Evolutionary conservation across 2,113 vertebrate genomes (phyloP).

Genomic region (Galbula dea): DNA sequence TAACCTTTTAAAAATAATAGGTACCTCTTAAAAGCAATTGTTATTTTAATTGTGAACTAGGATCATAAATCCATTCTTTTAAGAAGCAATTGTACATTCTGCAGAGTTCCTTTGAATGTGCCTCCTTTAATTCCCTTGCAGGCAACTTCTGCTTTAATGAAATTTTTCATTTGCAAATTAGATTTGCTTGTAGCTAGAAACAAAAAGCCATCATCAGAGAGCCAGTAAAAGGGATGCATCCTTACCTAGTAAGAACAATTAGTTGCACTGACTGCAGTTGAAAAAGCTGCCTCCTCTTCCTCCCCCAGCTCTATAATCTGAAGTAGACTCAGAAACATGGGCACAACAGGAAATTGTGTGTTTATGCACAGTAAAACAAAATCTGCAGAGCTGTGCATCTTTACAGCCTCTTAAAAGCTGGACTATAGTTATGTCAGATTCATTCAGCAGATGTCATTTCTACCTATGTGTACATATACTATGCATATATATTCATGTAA

Average conservation of each 20-base stretch:
- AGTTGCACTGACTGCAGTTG: slow-evolving; percentile 45
- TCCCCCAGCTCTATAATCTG: not conserved
- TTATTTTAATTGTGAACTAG: slow-evolving; percentile 68
- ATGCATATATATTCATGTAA: not conserved
- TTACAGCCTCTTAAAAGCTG: not conserved
- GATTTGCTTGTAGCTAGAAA: slow-evolving; percentile 69
- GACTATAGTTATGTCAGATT: not conserved
- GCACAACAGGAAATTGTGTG: not conserved
- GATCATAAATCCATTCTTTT: slow-evolving; percentile 66
- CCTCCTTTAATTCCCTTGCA: slow-evolving; percentile 62
- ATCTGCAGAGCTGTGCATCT: not conserved
- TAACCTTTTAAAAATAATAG: slow-evolving; percentile 70
- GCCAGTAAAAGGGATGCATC: slow-evolving; percentile 54
- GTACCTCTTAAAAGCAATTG: slow-evolving; percentile 65
- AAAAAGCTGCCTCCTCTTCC: slow-evolving; percentile 27
- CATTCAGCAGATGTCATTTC: not conserved
- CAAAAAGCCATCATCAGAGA: slow-evolving; percentile 65
- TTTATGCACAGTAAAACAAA: not conserved
- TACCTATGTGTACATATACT: not conserved
- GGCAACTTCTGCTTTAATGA: slow-evolving; percentile 62
- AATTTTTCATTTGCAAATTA: slow-evolving; percentile 76
- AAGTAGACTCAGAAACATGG: not conserved
- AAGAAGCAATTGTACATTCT: slow-evolving; percentile 35
- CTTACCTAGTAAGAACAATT: slow-evolving; percentile 66
- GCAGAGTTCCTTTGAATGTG: slow-evolving; percentile 34